A percentile compares a stretch with the other conserved stretches of the same genome.
Evolutionary conservation across 2,113 vertebrate species (phyloP).

Genomic region (Eidolon helvum): DNA sequence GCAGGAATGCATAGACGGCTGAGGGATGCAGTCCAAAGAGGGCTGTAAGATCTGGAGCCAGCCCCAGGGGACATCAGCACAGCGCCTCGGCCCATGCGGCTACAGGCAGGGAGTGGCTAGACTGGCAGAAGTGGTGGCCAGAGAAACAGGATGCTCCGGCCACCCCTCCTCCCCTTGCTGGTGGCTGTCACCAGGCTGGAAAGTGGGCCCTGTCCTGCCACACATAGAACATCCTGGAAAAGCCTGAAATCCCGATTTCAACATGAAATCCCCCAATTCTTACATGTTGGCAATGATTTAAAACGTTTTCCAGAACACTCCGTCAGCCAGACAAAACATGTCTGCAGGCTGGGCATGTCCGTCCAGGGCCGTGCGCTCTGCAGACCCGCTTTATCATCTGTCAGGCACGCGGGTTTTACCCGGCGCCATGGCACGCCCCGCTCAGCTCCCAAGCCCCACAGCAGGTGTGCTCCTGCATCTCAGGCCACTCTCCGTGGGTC

Average conservation of each 20-base stretch:
- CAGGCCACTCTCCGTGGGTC: accelerated
- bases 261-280: not conserved
- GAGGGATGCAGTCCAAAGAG: not conserved
- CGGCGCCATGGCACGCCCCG: accelerated
- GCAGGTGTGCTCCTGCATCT: not conserved
- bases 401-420: not conserved
- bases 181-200: not conserved
- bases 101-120: not conserved
- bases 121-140: not conserved
- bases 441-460: not conserved
- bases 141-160: not conserved
- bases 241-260: not conserved
- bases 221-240: not conserved
- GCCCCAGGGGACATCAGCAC: not conserved
- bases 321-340: not conserved
- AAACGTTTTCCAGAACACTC: not conserved
- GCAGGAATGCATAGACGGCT: not conserved
- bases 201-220: not conserved
- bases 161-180: not conserved
- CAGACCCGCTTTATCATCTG: not conserved
- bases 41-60: not conserved
- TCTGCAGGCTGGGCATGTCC: accelerated
- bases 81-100: not conserved
- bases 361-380: no score
- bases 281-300: not conserved